Evolutionary conservation across 2,888 invertebrate genomes (phyloP).

Genomic region (Cephus rjabovi): DNA sequence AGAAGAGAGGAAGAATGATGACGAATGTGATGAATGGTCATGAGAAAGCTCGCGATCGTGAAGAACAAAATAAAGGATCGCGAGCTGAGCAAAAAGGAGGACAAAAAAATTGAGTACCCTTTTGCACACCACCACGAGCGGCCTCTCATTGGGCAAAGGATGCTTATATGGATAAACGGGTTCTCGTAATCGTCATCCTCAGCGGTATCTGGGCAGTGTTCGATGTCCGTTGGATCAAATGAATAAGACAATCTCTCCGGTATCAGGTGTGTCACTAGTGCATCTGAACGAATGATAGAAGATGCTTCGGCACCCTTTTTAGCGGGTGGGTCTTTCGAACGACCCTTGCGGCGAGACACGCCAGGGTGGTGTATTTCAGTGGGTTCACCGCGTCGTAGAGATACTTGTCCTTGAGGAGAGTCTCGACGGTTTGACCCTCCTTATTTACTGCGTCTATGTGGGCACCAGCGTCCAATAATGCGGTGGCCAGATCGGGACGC

Average conservation of each 20-base stretch:
- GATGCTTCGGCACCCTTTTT: conserved; percentile 49
- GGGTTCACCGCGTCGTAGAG: conserved; percentile 79
- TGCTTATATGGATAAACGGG: not conserved
- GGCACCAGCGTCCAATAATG: conserved; percentile 83
- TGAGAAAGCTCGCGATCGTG: not conserved
- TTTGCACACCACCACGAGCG: not conserved
- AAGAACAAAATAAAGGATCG: not conserved
- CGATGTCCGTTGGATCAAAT: not conserved
- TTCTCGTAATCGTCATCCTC: not conserved
- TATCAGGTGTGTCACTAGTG: conserved; percentile 38
- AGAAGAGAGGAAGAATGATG: not conserved
- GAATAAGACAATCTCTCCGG: not conserved
- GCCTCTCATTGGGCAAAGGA: not conserved
- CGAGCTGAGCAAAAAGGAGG: not conserved
- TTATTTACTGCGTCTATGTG: conserved; percentile 87
- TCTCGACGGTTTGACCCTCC: conserved; percentile 80
- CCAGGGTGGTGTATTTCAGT: conserved; percentile 81
- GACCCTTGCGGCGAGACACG: conserved; percentile 87
- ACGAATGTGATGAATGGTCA: not conserved
- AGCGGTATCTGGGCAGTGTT: not conserved
- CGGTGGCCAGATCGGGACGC: conserved; percentile 71
- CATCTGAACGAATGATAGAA: conserved; percentile 51
- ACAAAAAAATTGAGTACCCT: not conserved
- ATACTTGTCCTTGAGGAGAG: conserved; percentile 73
- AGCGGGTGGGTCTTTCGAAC: conserved; percentile 69